phyloP scores from a whole-genome alignment of 2,113 vertebrate species.

The Empidonax traillii region DNA sequence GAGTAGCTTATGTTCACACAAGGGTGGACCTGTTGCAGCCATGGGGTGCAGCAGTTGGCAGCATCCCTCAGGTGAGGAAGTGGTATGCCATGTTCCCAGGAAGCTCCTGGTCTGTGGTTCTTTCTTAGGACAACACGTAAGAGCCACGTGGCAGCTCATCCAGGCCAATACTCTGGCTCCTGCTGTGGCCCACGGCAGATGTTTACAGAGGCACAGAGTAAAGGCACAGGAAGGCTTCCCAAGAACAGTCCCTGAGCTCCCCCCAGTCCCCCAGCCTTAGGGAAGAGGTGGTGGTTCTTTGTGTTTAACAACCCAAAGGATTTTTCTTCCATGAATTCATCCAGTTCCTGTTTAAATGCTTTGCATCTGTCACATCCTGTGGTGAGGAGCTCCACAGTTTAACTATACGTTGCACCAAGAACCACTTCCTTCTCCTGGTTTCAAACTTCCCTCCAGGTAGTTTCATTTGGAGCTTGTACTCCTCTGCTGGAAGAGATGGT shows the following conservation, averaged over 20 bases:
- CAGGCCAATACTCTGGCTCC: neutral
- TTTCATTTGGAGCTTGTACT: neutral
- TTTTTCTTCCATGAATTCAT: slow-evolving; percentile 61
- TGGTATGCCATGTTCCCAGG: fast-evolving
- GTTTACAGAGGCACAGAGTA: neutral
- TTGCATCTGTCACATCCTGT: slow-evolving; percentile 58
- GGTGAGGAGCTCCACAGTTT: neutral
- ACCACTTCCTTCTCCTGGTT: slow-evolving; percentile 35
- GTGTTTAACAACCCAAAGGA: slow-evolving; percentile 14
- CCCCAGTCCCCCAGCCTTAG: neutral
- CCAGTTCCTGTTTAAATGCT: slow-evolving; percentile 34
- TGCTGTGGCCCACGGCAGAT: neutral
- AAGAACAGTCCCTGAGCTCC: neutral
- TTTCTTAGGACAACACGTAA: neutral
- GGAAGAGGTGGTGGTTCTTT: slow-evolving; percentile 16
- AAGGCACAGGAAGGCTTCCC: neutral
- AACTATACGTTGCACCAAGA: neutral
- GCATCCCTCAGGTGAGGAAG: neutral
- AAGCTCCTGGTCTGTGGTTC: neutral
- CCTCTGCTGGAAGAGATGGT: neutral
- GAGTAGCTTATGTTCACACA: neutral
- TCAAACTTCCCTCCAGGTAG: slow-evolving; percentile 11
- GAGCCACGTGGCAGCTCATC: neutral
- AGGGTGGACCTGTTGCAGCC: neutral
- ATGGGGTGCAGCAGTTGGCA: neutral